Evolutionary conservation across 2,888 invertebrate genomes (phyloP), one percentile per base, ranked within the genome.

Genomic region (Tetanocera ferruginea): DNA sequence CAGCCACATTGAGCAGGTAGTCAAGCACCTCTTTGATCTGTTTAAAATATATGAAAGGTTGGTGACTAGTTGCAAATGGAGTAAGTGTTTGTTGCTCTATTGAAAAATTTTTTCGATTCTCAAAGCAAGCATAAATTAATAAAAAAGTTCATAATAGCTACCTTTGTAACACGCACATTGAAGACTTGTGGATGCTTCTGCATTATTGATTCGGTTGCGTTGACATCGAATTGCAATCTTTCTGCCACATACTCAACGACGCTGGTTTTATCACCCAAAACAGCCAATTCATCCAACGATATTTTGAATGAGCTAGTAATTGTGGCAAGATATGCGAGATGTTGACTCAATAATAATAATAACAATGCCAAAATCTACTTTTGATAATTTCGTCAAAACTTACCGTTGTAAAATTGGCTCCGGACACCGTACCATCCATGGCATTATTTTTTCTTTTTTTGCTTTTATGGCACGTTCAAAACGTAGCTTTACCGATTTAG

Each of bases 361-460:
- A n/a, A n/a, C n/a, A n/a, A n/a, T n/a, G n/a, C n/a, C n/a, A n/a
- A n/a, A n/a, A n/a, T n/a, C 5, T 28, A 28, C 17, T 4, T 28
- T 31, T 14, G 23, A 28, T 6, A 34, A 34, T 28, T 37, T 11
- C 14, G 11, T 43, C 2, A 5, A n/a, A n/a, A 72, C 70, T 72
- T 88, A 93, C 93, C 91, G 92, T 80, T 91, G 89, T 57, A 93
- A 86, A 83, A 91, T 90, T 28, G 90, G 87, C 82, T 92, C 91
- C 25, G 92, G 90, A 85, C 93, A 93, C 81, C 93, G 89, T 49
- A 93, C 92, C 93, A 93, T 93, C 93, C 93, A 94, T 3, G 93
- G 93, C 88, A 92, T 92, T 14, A 93, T 88, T 80, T 89, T 91
- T 76, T 91, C 88, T 71, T 92, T 92, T 79, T 91, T 90, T 2